Conservation (phyloP, 2,797 vertebrate species). For the Parauchenoglanis ngamensis region DNA sequence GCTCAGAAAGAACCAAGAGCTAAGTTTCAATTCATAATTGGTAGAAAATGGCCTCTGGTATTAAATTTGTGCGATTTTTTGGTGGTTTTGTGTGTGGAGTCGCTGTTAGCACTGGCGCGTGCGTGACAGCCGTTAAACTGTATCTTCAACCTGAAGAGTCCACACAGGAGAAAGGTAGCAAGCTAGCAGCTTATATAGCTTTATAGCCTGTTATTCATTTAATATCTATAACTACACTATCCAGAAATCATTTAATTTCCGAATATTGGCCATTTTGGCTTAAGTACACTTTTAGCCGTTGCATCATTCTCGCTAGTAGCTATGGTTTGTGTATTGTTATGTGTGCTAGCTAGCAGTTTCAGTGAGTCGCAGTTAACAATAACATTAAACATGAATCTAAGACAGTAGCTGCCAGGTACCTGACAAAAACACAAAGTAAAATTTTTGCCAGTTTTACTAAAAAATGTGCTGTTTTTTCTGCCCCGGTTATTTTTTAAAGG, state of each 20-base stretch:
- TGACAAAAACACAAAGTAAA: too few species aligned
- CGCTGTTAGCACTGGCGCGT: constrained; percentile 47
- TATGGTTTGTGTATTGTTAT: background rate
- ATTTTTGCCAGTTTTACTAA: background rate
- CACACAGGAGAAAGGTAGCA: constrained; percentile 15
- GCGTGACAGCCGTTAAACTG: constrained; percentile 49
- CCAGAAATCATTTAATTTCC: background rate
- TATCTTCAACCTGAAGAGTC: constrained; percentile 32
- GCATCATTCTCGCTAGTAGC: too few species aligned
- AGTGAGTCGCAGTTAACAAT: background rate
- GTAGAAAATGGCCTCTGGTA: constrained; percentile 32
- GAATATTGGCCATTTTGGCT: too few species aligned
- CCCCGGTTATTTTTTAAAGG: background rate
- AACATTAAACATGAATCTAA: background rate
- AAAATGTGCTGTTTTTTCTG: background rate
- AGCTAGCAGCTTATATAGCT: background rate
- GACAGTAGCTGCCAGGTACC: background rate
- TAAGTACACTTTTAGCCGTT: background rate
- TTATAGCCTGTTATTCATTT: background rate
- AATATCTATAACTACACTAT: background rate
- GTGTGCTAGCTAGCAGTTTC: background rate
- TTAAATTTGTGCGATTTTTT: constrained; percentile 43
- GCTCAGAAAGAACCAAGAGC: too few species aligned
- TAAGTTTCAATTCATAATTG: background rate
- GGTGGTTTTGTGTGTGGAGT: constrained; percentile 62